Evolutionary conservation across 2,113 vertebrate genomes (phyloP).

Genomic region (Stictonetta naevosa): DNA sequence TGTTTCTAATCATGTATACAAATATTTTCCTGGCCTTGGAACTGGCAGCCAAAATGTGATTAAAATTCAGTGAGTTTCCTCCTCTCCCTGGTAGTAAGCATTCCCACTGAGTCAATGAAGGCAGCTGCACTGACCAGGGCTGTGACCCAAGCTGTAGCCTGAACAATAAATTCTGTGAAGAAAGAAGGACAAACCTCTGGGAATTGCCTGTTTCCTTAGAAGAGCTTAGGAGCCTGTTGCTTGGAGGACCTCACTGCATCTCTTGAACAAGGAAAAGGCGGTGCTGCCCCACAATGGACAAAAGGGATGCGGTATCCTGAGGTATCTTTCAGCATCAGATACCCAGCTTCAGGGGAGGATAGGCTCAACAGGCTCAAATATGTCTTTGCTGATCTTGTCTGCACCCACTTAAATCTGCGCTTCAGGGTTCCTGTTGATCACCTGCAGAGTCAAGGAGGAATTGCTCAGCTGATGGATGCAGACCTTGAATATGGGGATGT

Average conservation of each 20-base stretch:
- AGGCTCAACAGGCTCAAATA: background rate
- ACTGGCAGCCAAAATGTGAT: background rate
- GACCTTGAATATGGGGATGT: background rate
- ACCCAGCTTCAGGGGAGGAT: background rate
- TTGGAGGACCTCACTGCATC: background rate
- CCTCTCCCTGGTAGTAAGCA: background rate
- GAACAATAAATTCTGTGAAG: background rate
- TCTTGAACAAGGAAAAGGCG: background rate
- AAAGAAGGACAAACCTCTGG: background rate
- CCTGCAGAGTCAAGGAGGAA: background rate
- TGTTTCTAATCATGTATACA: background rate
- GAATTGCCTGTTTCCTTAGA: background rate
- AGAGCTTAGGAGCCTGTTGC: background rate
- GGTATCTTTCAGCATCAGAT: background rate
- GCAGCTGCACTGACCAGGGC: accelerated
- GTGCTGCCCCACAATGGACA: slow-evolving; percentile 59
- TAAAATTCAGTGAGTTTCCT: background rate
- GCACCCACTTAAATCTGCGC: background rate
- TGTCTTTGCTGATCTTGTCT: background rate
- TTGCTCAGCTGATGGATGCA: background rate
- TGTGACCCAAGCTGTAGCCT: accelerated
- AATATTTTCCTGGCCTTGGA: slow-evolving; percentile 2
- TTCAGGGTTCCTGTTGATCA: background rate
- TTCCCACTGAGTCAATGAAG: background rate
- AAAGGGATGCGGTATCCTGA: background rate